A percentile compares a stretch with the other conserved stretches of the same genome.
phyloP scores from a whole-genome alignment of 2,888 invertebrate genomes.

The Drosophila suboccidentalis region DNA sequence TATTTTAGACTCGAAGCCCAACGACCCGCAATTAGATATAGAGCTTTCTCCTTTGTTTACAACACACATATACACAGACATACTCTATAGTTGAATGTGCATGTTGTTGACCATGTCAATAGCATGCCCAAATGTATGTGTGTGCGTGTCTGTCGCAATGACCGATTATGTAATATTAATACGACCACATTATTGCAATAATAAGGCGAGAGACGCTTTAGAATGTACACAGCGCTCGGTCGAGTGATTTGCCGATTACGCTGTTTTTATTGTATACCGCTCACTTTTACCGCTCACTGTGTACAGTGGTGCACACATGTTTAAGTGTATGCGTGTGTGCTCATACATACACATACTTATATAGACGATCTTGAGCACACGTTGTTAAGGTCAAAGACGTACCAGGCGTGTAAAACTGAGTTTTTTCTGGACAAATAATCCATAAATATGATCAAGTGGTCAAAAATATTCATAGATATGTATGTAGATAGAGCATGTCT shows the following conservation, averaged over 20 bases:
- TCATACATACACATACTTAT: slow-evolving; percentile 4
- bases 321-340: not conserved
- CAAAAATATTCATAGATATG: not conserved
- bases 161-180: slow-evolving; percentile 73
- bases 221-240: slow-evolving; percentile 50
- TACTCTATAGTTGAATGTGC: slow-evolving; percentile 1
- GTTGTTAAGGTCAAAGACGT: slow-evolving; percentile 70
- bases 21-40: slow-evolving; percentile 33
- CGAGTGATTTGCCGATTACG: slow-evolving; percentile 57
- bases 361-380: slow-evolving; percentile 64
- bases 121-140: slow-evolving; percentile 25
- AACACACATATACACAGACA: not conserved
- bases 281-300: slow-evolving; percentile 41
- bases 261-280: slow-evolving; percentile 39
- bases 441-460: slow-evolving; percentile 40
- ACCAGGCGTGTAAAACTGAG: slow-evolving; percentile 22
- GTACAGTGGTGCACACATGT: slow-evolving; percentile 7
- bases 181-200: slow-evolving; percentile 56
- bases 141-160: slow-evolving; percentile 47
- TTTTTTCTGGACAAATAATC: slow-evolving; percentile 47
- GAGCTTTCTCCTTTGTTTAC: slow-evolving; percentile 41
- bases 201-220: slow-evolving; percentile 46
- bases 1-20: slow-evolving; percentile 14
- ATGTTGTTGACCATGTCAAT: slow-evolving; percentile 39
- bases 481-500: not conserved